These are phyloP conservation scores for Luperina nickerlii DNA, from an alignment of 2,888 invertebrate species.

Conservation along the genomic window DNA sequence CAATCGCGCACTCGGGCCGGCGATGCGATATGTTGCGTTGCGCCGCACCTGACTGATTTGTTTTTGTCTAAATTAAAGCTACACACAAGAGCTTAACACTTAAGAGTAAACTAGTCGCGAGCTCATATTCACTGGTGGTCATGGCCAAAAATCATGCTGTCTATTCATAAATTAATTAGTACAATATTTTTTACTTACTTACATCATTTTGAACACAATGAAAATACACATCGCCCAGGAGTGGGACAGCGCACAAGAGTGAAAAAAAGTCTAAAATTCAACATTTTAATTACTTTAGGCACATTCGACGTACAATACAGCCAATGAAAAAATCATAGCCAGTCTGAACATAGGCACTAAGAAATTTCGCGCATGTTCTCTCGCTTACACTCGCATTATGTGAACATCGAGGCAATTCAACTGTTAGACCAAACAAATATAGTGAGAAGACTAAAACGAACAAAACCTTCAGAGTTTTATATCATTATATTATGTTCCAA, in stretches of 20 bases:
- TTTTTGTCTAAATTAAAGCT: slow-evolving; percentile 38
- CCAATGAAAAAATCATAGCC: background rate
- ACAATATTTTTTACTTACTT: slow-evolving; percentile 9
- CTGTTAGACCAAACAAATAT: background rate
- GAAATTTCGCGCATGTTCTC: background rate
- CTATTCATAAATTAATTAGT: background rate
- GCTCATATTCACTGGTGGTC: no score
- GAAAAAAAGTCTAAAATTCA: background rate
- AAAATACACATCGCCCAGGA: background rate
- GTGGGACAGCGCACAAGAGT: background rate
- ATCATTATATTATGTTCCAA: no score
- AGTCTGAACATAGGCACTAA: background rate
- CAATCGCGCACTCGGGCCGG: no score
- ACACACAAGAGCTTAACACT: no score
- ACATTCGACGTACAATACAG: slow-evolving; percentile 2
- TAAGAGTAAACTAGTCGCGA: no score
- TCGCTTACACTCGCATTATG: background rate
- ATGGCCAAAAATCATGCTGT: no score
- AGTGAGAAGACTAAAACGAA: no score
- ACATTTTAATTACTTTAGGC: slow-evolving; percentile 31
- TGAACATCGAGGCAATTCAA: background rate
- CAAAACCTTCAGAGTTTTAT: no score
- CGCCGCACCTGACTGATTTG: background rate
- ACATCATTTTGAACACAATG: slow-evolving; percentile 19
- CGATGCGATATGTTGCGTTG: background rate